These are phyloP conservation scores for Pterostichus niger DNA, from an alignment of 2,888 invertebrate species.

Conservation along the genomic window DNA sequence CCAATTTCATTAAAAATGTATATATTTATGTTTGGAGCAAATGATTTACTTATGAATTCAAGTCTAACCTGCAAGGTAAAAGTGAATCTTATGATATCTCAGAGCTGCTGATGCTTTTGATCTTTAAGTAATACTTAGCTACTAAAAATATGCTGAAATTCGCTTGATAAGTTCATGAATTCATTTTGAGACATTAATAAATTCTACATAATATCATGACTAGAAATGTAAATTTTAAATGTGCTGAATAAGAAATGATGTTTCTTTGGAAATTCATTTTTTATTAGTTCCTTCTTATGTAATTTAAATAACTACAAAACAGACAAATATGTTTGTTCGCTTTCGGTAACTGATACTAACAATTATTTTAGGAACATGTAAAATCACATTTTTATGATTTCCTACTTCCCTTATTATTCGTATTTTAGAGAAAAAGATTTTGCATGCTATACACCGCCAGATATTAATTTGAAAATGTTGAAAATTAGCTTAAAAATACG, in stretches of 20 bases:
- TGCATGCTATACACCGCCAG: no score
- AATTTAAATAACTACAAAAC: conserved; percentile 14
- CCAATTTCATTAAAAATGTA: conserved; percentile 56
- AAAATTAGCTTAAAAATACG: no score
- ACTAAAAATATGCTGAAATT: conserved; percentile 40
- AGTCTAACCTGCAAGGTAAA: conserved; percentile 27
- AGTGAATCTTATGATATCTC: conserved; percentile 3
- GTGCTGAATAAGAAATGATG: conserved; percentile 31
- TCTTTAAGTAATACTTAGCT: conserved; percentile 25
- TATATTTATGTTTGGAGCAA: conserved; percentile 52
- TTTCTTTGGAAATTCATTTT: conserved; percentile 10
- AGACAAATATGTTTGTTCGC: background rate
- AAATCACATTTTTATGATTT: no score
- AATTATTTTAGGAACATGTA: no score
- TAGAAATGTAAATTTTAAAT: conserved; percentile 19
- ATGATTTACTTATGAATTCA: conserved; percentile 53
- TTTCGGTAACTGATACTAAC: no score
- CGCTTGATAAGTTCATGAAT: conserved; percentile 41
- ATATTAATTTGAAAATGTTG: no score
- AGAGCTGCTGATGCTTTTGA: conserved; percentile 13
- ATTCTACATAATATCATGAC: conserved; percentile 26
- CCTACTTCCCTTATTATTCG: no score
- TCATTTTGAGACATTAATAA: conserved; percentile 44
- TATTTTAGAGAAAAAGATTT: no score
- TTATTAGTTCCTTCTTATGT: conserved; percentile 8